phyloP scores from a whole-genome alignment of 2,113 vertebrate genomes.

The Zapornia atra region DNA sequence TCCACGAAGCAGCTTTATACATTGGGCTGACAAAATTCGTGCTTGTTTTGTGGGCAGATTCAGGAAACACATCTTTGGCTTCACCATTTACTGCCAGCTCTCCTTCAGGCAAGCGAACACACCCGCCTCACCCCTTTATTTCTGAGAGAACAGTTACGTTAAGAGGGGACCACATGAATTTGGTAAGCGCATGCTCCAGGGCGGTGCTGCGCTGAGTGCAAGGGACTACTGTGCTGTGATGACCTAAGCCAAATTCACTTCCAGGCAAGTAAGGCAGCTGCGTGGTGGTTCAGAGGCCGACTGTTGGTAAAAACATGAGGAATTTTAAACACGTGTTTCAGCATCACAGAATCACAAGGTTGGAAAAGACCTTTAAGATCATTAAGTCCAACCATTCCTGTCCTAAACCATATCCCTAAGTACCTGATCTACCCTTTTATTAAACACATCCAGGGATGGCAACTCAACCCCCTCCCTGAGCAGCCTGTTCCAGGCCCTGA shows the following conservation, averaged over 20 bases:
- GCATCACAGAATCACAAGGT: not conserved
- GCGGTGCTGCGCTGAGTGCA: not conserved
- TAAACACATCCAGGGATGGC: no score
- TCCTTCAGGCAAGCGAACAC: not conserved
- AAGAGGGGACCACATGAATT: rapidly evolving
- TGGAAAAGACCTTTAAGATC: no score
- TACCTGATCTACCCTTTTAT: no score
- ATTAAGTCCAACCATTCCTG: no score
- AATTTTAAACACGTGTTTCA: not conserved
- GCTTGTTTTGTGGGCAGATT: not conserved
- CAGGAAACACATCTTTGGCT: not conserved
- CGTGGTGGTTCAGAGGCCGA: not conserved
- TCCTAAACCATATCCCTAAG: no score
- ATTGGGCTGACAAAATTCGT: not conserved
- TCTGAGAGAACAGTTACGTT: not conserved
- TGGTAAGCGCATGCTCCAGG: not conserved
- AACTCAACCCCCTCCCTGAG: no score
- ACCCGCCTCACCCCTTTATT: not conserved
- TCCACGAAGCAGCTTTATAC: not conserved
- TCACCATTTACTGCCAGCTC: not conserved
- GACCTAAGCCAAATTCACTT: not conserved
- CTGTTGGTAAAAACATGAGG: not conserved
- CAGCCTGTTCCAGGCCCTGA: no score
- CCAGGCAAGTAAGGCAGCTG: not conserved
- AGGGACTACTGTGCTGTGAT: not conserved